A percentile compares a stretch with the other conserved stretches of the same genome.
phyloP scores from a whole-genome alignment of 2,888 invertebrate species.

The Leucoptera coffeella region DNA sequence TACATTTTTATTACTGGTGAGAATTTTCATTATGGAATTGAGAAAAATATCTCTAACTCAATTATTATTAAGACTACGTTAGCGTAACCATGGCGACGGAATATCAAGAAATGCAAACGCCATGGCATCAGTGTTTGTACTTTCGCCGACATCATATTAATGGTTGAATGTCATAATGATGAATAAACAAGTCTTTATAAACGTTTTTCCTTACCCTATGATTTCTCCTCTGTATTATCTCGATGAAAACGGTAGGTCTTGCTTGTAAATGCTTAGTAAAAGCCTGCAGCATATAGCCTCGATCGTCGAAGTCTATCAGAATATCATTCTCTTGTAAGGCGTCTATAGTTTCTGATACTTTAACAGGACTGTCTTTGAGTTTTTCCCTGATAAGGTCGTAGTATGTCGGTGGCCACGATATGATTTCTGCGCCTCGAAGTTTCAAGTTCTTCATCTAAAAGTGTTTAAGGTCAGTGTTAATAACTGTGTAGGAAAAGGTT shows the following conservation, averaged over 20 bases:
- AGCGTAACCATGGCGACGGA: too few species aligned
- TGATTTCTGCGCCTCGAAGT: constrained; percentile 79
- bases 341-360: constrained; percentile 70
- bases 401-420: constrained; percentile 84
- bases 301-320: constrained; percentile 93
- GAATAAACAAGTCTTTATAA: neutral
- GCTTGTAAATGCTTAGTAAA: constrained; percentile 94
- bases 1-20: too few species aligned
- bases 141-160: neutral
- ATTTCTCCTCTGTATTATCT: constrained; percentile 91
- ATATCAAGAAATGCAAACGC: too few species aligned
- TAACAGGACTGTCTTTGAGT: constrained; percentile 66
- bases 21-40: too few species aligned
- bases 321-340: constrained; percentile 79
- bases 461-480: too few species aligned
- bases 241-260: constrained; percentile 91
- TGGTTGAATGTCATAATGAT: neutral
- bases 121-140: too few species aligned
- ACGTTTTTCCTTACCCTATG: constrained; percentile 63
- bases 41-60: too few species aligned
- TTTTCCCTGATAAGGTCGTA: constrained; percentile 77
- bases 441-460: constrained; percentile 67
- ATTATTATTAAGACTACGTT: too few species aligned
- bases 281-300: constrained; percentile 94
- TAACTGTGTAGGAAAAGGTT: too few species aligned